A percentile compares a stretch with the other conserved stretches of the same genome.
phyloP scores from a whole-genome alignment of 2,113 vertebrate species.

The Bos taurus region ARS-UCD2.0 NC_037330.1:6199501-6200000 shows the following conservation, averaged over 20 bases:
- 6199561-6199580: neutral
- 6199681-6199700: neutral
- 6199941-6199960: neutral
- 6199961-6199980: neutral
- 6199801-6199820: neutral
- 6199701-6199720: neutral
- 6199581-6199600: neutral
- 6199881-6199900: neutral
- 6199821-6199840: neutral
- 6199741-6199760: neutral
- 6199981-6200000: neutral
- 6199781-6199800: neutral
- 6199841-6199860: neutral
- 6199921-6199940: neutral
- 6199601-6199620: neutral
- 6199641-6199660: accelerated
- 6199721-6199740: neutral
- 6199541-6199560: neutral
- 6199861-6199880: neutral
- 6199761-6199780: neutral
- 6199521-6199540: neutral
- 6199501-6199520: neutral
- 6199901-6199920: neutral
- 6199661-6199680: accelerated
- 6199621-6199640: neutral